phyloP scores from a whole-genome alignment of 1,140 invertebrate genomes.

The Tetramorium parvispinum region DNA sequence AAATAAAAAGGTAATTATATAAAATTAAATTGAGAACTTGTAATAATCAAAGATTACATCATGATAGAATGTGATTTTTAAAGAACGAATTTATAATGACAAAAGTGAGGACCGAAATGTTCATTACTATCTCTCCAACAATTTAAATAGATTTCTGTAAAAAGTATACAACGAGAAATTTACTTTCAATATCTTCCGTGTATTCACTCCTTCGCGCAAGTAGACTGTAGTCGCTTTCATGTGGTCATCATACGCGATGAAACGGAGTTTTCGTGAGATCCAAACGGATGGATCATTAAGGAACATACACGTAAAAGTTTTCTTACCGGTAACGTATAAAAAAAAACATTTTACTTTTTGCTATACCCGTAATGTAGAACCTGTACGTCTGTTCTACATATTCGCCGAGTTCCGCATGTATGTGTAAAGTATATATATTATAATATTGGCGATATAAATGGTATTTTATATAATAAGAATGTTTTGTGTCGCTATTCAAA shows the following conservation, averaged over 20 bases:
- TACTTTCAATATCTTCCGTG: not conserved
- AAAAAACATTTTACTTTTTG: slow-evolving; percentile 63
- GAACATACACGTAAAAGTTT: slow-evolving; percentile 61
- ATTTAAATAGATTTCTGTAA: not conserved
- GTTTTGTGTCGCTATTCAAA: not conserved
- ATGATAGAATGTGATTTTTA: not conserved
- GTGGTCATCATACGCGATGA: slow-evolving; percentile 66
- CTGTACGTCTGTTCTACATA: not conserved
- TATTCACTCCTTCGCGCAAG: not conserved
- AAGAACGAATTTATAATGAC: not conserved
- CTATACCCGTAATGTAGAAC: slow-evolving; percentile 36
- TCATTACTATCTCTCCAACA: not conserved
- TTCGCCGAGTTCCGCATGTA: not conserved
- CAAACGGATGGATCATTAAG: slow-evolving; percentile 75
- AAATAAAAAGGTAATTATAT: not conserved
- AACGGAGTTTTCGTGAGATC: slow-evolving; percentile 74
- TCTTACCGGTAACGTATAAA: slow-evolving; percentile 49
- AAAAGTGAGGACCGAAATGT: not conserved
- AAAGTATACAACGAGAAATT: slow-evolving; percentile 11
- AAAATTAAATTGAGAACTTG: not conserved
- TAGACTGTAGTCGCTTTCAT: slow-evolving; percentile 55
- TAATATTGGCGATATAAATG: not conserved
- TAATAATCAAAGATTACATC: not conserved
- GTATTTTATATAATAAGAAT: slow-evolving; percentile 1
- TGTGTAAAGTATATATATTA: not conserved